These are phyloP conservation scores for Margarornis squamiger DNA, from an alignment of 2,797 vertebrate species.

Conservation along the genomic window DNA sequence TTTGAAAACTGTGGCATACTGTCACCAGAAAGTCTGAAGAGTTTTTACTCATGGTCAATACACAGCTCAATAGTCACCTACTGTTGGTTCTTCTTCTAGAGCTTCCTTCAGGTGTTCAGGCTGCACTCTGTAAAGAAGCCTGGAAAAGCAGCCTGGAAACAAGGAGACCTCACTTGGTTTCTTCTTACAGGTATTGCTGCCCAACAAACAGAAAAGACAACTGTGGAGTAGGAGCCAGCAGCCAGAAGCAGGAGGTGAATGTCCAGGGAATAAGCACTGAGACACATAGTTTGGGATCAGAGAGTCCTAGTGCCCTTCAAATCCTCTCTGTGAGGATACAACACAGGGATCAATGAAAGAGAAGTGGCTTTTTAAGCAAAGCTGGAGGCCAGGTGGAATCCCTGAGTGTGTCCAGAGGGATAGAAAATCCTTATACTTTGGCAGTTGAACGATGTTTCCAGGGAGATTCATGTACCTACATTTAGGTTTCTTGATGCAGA, in stretches of 20 bases:
- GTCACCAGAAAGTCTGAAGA: not conserved
- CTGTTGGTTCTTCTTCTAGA: not conserved
- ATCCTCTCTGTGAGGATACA: not conserved
- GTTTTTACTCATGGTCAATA: not conserved
- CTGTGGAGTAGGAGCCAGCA: not conserved
- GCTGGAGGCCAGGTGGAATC: not conserved
- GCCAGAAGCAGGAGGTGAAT: not conserved
- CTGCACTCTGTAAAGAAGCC: not conserved
- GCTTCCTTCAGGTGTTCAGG: not conserved
- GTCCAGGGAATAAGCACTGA: not conserved
- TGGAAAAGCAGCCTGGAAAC: not conserved
- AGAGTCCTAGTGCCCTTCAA: not conserved
- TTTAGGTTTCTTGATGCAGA: not conserved
- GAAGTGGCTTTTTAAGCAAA: not conserved
- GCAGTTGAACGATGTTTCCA: not conserved
- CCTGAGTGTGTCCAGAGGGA: fast-evolving
- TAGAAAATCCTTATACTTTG: not conserved
- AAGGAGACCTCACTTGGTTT: not conserved
- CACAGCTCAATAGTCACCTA: not conserved
- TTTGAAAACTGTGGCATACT: not conserved
- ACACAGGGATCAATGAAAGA: not conserved
- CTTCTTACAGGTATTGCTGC: not conserved
- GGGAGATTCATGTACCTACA: not conserved
- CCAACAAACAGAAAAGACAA: not conserved
- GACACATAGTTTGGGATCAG: fast-evolving